These are phyloP conservation scores for Mus pahari DNA, from an alignment of 2,113 vertebrate species.

Conservation along the genomic window DNA sequence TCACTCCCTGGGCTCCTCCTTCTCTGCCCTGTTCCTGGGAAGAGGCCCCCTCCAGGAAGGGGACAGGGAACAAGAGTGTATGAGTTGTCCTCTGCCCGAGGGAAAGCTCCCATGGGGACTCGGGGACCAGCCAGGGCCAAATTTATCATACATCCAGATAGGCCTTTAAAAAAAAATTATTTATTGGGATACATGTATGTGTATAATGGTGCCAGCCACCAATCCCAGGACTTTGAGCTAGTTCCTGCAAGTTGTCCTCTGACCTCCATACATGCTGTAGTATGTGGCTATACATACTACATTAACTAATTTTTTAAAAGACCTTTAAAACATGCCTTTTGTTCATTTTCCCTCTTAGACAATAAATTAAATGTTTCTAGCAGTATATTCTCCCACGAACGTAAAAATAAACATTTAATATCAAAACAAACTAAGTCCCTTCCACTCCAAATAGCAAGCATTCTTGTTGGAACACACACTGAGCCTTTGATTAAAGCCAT, in stretches of 20 bases:
- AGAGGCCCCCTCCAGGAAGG: neutral
- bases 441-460: neutral
- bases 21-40: neutral
- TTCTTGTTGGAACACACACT: neutral
- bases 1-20: neutral
- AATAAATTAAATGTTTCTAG: neutral
- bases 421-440: neutral
- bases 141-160: neutral
- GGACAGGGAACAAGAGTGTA: neutral
- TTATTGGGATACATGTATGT: neutral
- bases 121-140: no score
- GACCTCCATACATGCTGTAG: neutral
- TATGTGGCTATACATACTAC: neutral
- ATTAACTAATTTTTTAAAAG: neutral
- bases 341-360: neutral
- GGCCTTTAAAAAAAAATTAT: neutral
- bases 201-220: neutral
- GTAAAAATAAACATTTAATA: constrained; percentile 14
- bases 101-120: neutral
- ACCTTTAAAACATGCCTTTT: neutral
- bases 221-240: neutral
- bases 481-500: neutral
- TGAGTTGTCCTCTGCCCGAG: neutral
- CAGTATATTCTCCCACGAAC: constrained; percentile 21
- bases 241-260: neutral